These are phyloP conservation scores for Nasua narica DNA, from an alignment of 2,797 vertebrate species.

Conservation along the genomic window DNA sequence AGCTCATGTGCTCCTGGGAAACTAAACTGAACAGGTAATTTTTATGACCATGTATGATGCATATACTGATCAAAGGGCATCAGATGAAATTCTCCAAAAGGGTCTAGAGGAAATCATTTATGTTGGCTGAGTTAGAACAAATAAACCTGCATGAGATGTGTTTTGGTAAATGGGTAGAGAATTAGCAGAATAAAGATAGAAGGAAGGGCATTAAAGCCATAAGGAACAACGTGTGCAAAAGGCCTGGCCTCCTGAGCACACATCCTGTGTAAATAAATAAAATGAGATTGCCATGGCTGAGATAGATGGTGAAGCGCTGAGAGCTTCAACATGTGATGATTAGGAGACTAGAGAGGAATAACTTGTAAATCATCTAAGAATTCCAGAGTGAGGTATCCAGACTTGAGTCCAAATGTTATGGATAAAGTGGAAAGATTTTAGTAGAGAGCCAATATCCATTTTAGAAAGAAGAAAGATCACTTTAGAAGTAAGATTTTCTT, in stretches of 20 bases:
- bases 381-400: background rate
- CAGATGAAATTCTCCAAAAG: background rate
- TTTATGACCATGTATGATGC: background rate
- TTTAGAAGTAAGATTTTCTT: background rate
- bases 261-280: accelerated
- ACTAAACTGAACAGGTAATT: background rate
- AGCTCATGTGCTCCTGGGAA: background rate
- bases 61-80: background rate
- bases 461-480: background rate
- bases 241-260: accelerated
- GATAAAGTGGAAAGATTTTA: background rate
- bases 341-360: background rate
- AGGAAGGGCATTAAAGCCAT: background rate
- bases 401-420: background rate
- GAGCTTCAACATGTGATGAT: background rate
- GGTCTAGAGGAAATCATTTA: background rate
- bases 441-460: background rate
- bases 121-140: background rate
- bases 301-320: background rate
- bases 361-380: background rate
- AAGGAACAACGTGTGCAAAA: background rate
- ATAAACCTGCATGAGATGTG: background rate
- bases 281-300: background rate
- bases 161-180: background rate
- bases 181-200: background rate